These are phyloP conservation scores for Pecten maximus DNA, from an alignment of 2,888 invertebrate genomes.

Conservation along the genomic window DNA sequence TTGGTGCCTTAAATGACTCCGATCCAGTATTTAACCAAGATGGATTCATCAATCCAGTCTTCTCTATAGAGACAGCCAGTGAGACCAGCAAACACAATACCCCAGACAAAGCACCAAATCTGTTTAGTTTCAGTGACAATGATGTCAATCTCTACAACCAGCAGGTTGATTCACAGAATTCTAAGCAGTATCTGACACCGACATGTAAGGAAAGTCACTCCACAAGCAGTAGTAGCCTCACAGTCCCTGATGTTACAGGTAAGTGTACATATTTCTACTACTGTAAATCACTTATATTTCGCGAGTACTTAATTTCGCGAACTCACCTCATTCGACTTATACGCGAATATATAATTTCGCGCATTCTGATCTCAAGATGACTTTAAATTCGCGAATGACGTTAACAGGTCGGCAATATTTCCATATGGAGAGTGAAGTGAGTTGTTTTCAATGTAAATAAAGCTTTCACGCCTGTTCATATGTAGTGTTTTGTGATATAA, in stretches of 20 bases:
- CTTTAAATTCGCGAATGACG: background rate
- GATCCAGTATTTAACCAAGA: background rate
- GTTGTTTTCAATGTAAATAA: too few relatives aligned
- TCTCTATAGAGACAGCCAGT: constrained; percentile 15
- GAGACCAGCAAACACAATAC: background rate
- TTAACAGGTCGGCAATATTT: background rate
- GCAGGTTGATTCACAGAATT: background rate
- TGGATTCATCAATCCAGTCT: background rate
- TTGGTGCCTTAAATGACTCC: background rate
- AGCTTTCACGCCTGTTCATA: too few relatives aligned
- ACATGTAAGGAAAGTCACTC: background rate
- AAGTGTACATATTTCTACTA: too few relatives aligned
- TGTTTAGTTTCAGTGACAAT: constrained; percentile 18
- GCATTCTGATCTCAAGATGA: background rate
- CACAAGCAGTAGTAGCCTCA: background rate
- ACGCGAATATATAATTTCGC: too few relatives aligned
- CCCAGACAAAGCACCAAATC: background rate
- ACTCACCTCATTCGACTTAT: too few relatives aligned
- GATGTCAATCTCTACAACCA: background rate
- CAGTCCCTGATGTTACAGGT: background rate
- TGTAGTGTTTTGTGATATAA: too few relatives aligned
- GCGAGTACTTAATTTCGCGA: too few relatives aligned
- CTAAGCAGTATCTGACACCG: background rate
- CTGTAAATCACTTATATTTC: too few relatives aligned
- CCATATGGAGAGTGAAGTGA: too few relatives aligned